Evolutionary conservation across 2,797 vertebrate genomes (phyloP), one percentile per base, ranked within the genome.

Genomic region (Psittacula derbiana): DNA sequence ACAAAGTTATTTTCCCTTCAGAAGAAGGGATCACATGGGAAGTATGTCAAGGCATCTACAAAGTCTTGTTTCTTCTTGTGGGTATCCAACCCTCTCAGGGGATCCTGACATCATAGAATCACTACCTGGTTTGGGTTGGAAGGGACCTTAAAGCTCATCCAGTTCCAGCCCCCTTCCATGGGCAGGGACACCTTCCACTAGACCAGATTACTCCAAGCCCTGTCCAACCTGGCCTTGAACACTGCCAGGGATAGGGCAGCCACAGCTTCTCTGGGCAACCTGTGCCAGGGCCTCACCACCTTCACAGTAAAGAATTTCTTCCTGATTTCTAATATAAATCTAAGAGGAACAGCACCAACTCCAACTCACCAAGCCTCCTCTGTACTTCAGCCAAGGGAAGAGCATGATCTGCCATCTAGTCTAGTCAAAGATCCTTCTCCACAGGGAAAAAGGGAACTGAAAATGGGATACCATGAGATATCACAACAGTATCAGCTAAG

Each of bases 11-110:
- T 69, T 64, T 33, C 12, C 21, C 43, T 73, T 75, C 1, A 0
- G 76, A 72, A 50, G 36, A 21, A 80, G 44, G 10, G 41, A 73
- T 49, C 55, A 2, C 1, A 16, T 19, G 23, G 70, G 62, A 81
- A 84, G 31, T 18, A 3, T 44, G 66, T 67, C 55, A 41, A 64
- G 31, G 2, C 27, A 80, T 6, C 57, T 46, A 21, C 25, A 43
- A 15, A 53, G 47, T 52, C 87, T 66, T 0, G 0, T 49, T 88
- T 65, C 80, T 79, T 90, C 19, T 55, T n/a, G 36, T 0, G 0
- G 31, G 31, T 0, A 25, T n/a, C 19, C 25, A 49, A 7, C 7
- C 3, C 6, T 55, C 36, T 7, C 28, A 25, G 50, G 70, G 43
- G 19, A 50, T 11, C 31, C 16, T 3, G 19, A 93, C 64, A 38